These are phyloP conservation scores for Heptranchias perlo DNA, from an alignment of 2,113 vertebrate genomes.

Conservation along the genomic window DNA sequence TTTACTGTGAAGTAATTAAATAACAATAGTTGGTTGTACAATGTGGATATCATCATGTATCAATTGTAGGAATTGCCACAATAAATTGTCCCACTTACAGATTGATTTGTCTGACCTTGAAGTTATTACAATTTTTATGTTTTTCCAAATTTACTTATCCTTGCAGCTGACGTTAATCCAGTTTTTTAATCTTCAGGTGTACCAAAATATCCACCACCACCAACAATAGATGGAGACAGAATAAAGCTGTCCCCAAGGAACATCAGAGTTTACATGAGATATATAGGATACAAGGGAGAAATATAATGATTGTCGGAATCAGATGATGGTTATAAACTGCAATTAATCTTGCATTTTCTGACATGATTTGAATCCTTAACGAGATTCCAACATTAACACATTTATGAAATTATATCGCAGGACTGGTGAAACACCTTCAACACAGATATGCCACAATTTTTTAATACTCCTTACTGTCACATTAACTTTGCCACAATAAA, in stretches of 20 bases:
- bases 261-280: background rate
- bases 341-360: background rate
- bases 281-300: background rate
- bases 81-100: background rate
- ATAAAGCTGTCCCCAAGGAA: background rate
- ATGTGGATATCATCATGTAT: background rate
- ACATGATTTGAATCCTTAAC: background rate
- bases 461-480: background rate
- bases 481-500: background rate
- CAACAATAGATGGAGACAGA: background rate
- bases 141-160: background rate
- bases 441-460: background rate
- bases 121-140: background rate
- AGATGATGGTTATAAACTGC: background rate
- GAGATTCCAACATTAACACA: background rate
- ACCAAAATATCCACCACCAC: slow-evolving; percentile 46
- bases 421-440: background rate
- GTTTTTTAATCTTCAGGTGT: slow-evolving; percentile 61
- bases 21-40: background rate
- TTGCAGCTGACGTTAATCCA: background rate
- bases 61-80: background rate
- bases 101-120: background rate
- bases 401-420: background rate
- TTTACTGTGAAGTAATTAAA: background rate
- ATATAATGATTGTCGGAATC: background rate